Base-by-base conservation (phyloP, 1,140 invertebrate species). In the Carcinoscorpius rotundicauda region DNA sequence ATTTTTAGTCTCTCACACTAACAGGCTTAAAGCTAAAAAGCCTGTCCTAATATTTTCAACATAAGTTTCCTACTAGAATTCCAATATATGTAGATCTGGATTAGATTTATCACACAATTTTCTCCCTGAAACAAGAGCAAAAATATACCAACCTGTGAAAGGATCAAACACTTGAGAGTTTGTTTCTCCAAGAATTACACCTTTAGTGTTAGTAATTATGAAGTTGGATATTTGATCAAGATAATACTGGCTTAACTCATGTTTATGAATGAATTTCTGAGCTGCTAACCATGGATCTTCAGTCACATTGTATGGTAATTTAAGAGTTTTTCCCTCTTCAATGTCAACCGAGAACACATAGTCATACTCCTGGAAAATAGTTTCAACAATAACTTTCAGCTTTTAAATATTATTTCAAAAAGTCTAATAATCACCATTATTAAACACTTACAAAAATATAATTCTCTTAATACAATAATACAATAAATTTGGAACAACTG, bases 141-240 rank as follows among this genome's bases (percentile, higher is more conserved):
- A 60, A 61, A 49, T 70, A 69, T 50, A 64, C 0, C 67, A 71
- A 75, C 76, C 77, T 6, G 89, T 92, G 72, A 91, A 91, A 6
- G 88, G 88, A 81, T 91, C 89, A 67, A 82, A 55, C 1, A n/a
- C 53, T 55, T 55, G 53, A 55, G 53, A 8, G 6, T 6, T 55
- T 8, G 53, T 55, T 8, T 6, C 53, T 6, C 6, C n/a, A 55
- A 61, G 6, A 9, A 8, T 62, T 11, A 11, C 10, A 52, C 76
- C 77, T 72, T 80, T 78, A 49, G 81, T 82, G 79, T 97, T 97
- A 67, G 85, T 88, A 10, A 93, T 82, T 66, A 98, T 95, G 76
- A 97, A 97, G 78, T 94, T 89, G n/a, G 93, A 92, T 50, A 97
- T 89, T 81, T 95, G 87, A 73, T 97, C 93, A 58, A 97, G 82